Percentiles rank a stretch among this genome's conserved stretches.
phyloP scores from a whole-genome alignment of 2,797 vertebrate species.

The Leptatherina wallacei region DNA sequence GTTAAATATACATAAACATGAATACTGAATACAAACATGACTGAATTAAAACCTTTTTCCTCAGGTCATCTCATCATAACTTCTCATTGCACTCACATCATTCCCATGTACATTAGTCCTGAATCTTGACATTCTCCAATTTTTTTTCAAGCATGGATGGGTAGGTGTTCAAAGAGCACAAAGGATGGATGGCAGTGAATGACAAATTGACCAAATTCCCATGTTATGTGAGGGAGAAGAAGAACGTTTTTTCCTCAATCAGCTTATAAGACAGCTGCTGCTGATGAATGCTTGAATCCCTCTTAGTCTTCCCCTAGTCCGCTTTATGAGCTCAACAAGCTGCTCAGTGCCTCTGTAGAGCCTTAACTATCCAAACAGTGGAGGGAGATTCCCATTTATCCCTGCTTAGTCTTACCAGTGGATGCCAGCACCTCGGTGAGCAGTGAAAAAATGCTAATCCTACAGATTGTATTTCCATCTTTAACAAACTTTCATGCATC shows the following conservation, averaged over 20 bases:
- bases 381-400: constrained; percentile 18
- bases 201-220: constrained; percentile 25
- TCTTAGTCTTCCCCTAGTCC: constrained; percentile 44
- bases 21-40: neutral
- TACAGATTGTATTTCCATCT: neutral
- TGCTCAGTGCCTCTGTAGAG: constrained; percentile 30
- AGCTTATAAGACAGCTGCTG: constrained; percentile 42
- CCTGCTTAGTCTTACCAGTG: neutral
- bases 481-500: neutral
- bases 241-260: constrained; percentile 13
- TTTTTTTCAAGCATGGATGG: neutral
- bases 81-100: constrained; percentile 18
- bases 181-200: constrained; percentile 17
- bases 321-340: constrained; percentile 53
- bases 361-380: constrained; percentile 29
- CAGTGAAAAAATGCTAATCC: neutral
- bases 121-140: constrained; percentile 2
- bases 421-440: neutral
- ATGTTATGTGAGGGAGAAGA: constrained; percentile 24
- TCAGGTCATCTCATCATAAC: neutral
- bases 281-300: constrained; percentile 57
- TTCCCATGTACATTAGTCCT: constrained; percentile 27
- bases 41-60: neutral
- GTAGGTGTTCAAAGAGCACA: constrained; percentile 9
- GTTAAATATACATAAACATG: constrained; percentile 3